Base-by-base conservation (phyloP, 2,797 vertebrate species). In the Oryzias dopingdopingensis region DNA sequence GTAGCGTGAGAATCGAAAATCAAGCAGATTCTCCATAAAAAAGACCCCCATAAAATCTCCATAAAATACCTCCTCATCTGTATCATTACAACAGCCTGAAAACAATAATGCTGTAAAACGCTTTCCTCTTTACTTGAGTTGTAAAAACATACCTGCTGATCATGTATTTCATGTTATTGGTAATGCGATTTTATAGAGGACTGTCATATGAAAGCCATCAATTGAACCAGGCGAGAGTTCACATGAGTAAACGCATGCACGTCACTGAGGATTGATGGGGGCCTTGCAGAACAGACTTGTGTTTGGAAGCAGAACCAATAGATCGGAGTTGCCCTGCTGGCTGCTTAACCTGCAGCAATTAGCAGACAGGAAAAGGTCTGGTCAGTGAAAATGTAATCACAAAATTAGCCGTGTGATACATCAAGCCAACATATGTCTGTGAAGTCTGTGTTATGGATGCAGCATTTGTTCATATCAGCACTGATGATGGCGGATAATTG, bases 31-130 rank as follows among this genome's bases (percentile, higher is more conserved):
- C 78, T 76, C 77, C 74, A 74, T 77, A 90, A 90, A 90, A 84
- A 90, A 60, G 78, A 87, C 80, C 74, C 68, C 67, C 86, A 90
- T 92, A 91, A 93, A 91, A 87, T 86, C 54, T 68, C 78, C 59
- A 84, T 92, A 92, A 91, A 91, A 88, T 84, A 81, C 59, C 78
- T 77, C 65, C 67, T 89, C 81, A 80, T 79, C 79, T 76, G 77
- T 77, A 67, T 89, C 86, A 86, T 89, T 85, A 87, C 81, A 17
- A 18, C 63, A 50, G 66, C 72, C 77, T 88, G 84, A 89, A 90
- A 90, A 91, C 89, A 90, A 87, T 89, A 88, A 90, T 42, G 86
- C 89, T 56, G 82, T 92, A 92, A 91, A 91, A 88, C 79, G 76
- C 74, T 88, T 84, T 71, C 81, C 81, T 87, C 78, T 91, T 92